Evolutionary conservation across 1,140 invertebrate genomes (phyloP).

Genomic region (Hormaphis cornu): DNA sequence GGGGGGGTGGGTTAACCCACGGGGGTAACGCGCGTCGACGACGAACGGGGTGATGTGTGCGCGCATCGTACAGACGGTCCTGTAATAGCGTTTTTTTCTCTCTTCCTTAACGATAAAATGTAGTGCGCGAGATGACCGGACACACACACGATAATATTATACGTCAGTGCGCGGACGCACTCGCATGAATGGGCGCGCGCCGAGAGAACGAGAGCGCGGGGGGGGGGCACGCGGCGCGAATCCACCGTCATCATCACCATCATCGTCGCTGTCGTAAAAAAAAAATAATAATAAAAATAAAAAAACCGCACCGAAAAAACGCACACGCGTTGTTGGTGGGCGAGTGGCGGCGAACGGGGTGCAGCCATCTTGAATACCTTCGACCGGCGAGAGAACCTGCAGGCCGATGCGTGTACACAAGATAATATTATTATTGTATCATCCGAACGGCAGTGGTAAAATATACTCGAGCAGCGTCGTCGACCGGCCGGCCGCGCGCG

Average conservation of each 20-base stretch:
- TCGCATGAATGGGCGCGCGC: conserved; percentile 26
- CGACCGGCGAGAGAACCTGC: too few relatives aligned
- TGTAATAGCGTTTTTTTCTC: too few relatives aligned
- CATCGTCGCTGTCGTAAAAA: background rate
- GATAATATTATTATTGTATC: too few relatives aligned
- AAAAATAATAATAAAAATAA: too few relatives aligned
- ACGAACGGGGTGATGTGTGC: too few relatives aligned
- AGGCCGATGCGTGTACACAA: background rate
- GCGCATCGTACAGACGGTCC: too few relatives aligned
- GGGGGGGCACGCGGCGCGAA: conserved; percentile 3
- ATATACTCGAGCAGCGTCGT: conserved; percentile 19
- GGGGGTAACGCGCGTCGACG: too few relatives aligned
- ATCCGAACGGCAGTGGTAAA: conserved; percentile 22
- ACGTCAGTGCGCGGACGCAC: conserved; percentile 25
- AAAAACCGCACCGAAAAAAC: too few relatives aligned
- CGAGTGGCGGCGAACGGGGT: conserved; percentile 27
- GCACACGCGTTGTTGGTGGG: background rate
- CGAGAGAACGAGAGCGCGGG: too few relatives aligned
- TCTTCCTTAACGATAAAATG: too few relatives aligned
- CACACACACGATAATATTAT: too few relatives aligned
- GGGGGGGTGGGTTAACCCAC: too few relatives aligned
- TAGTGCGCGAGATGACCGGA: conserved; percentile 15
- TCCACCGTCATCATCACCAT: background rate
- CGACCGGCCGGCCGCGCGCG: background rate
- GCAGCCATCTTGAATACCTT: conserved; percentile 31